Evolutionary conservation across 2,888 invertebrate genomes (phyloP), one percentile per base, ranked within the genome.

Genomic region (Oxyteleia sp.): DNA sequence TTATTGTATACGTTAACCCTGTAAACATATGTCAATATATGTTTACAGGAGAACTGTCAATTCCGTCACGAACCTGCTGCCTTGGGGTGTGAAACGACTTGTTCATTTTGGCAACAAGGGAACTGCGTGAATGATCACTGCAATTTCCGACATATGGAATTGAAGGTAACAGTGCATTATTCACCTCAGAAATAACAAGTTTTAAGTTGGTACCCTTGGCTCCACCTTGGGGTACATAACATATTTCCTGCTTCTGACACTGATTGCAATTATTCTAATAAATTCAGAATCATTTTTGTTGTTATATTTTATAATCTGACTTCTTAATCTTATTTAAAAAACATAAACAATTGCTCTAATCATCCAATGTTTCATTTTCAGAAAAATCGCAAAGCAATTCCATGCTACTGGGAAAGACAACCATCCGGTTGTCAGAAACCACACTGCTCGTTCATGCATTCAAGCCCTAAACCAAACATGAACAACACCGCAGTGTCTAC

Each of bases 331-430:
- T n/a, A n/a, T n/a, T n/a, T n/a, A n/a, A n/a, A n/a, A n/a, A n/a
- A n/a, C n/a, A n/a, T n/a, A n/a, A n/a, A n/a, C n/a, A n/a, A n/a
- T n/a, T n/a, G n/a, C n/a, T n/a, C n/a, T n/a, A n/a, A n/a, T n/a
- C n/a, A n/a, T n/a, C n/a, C n/a, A n/a, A 16, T 82, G 51, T n/a
- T 75, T 49, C 11, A 69, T 68, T 93, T 94, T 4, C 93, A 97
- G 96, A 97, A 97, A 95, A 96, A 97, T 93, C 95, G 97, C 85
- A 96, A 96, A 94, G 95, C 95, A 85, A 97, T 97, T 90, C 96
- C 96, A 0, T 98, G 98, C 93, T 98, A 97, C 93, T 98, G 97
- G 97, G 98, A 98, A 94, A 95, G 95, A 85, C 97, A 97, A 93
- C 97, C 97, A 0, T 95, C 96, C 8, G 98, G 98, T 1, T 98